phyloP scores from a whole-genome alignment of 1,140 invertebrate genomes.

The Zeugodacus cucurbitae region DNA sequence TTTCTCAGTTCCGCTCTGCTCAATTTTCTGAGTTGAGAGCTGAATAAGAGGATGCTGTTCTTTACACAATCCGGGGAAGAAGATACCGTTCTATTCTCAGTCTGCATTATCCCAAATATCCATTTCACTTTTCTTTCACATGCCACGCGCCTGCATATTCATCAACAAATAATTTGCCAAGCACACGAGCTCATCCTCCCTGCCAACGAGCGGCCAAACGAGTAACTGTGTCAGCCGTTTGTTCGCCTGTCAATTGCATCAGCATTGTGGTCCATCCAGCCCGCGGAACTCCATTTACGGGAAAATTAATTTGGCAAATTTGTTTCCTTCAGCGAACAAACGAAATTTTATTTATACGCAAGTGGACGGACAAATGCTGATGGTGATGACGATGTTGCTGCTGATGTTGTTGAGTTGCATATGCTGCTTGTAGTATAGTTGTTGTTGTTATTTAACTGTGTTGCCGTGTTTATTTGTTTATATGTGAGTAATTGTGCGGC shows the following conservation, averaged over 20 bases:
- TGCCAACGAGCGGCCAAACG: background rate
- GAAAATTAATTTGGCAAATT: conserved; percentile 37
- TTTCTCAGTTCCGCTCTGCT: too few relatives aligned
- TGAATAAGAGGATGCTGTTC: too few relatives aligned
- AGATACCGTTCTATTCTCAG: too few relatives aligned
- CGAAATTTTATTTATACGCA: conserved; percentile 23
- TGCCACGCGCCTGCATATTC: background rate
- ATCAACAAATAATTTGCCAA: background rate
- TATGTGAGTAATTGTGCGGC: background rate
- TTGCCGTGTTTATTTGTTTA: background rate
- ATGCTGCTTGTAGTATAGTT: background rate
- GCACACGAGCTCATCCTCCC: background rate
- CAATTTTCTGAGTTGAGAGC: too few relatives aligned
- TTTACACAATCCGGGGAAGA: too few relatives aligned
- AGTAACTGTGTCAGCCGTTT: background rate
- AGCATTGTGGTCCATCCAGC: background rate
- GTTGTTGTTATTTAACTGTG: background rate
- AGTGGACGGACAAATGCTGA: background rate
- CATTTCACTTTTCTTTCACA: background rate
- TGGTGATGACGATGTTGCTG: background rate
- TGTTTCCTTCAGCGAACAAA: conserved; percentile 15
- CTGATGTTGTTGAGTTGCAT: background rate
- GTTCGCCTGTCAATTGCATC: background rate
- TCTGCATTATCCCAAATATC: background rate
- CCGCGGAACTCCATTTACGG: conserved; percentile 19